Conservation (phyloP, 2,797 vertebrate genomes). For the Carcharodon carcharias region DNA sequence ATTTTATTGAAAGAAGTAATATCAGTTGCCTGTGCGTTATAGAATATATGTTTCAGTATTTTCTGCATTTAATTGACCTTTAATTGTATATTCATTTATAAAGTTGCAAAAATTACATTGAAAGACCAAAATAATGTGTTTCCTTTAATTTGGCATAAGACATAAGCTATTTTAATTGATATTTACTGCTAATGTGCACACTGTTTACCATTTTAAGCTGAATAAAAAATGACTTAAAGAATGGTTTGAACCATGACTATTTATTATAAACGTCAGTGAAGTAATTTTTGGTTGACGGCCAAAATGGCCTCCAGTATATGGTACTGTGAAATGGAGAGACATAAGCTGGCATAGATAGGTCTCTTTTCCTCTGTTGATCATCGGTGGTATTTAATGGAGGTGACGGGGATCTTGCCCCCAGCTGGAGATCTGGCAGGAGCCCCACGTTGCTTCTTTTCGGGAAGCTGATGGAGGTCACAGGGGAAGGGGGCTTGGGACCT, state of each 20-base stretch:
- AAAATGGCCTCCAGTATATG: background rate
- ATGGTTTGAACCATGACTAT: background rate
- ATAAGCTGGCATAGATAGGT: background rate
- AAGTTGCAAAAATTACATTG: background rate
- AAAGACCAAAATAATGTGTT: background rate
- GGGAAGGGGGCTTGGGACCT: background rate
- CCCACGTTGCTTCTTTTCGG: no score
- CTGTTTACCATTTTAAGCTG: background rate
- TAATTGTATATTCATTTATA: background rate
- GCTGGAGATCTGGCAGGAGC: background rate
- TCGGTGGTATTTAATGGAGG: background rate
- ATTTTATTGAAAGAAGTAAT: background rate
- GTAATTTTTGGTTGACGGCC: background rate
- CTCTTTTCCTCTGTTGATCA: background rate
- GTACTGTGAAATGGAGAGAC: background rate
- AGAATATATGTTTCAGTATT: background rate
- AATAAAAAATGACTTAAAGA: conserved; percentile 19
- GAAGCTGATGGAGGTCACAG: background rate
- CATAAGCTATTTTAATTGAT: background rate
- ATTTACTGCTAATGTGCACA: background rate
- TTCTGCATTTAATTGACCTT: background rate
- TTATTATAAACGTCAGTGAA: background rate
- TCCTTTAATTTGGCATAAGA: background rate
- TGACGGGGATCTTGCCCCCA: no score
- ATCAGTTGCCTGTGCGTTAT: background rate